Conservation (phyloP, 2,113 vertebrate species). For the Lucifuga dentata region DNA sequence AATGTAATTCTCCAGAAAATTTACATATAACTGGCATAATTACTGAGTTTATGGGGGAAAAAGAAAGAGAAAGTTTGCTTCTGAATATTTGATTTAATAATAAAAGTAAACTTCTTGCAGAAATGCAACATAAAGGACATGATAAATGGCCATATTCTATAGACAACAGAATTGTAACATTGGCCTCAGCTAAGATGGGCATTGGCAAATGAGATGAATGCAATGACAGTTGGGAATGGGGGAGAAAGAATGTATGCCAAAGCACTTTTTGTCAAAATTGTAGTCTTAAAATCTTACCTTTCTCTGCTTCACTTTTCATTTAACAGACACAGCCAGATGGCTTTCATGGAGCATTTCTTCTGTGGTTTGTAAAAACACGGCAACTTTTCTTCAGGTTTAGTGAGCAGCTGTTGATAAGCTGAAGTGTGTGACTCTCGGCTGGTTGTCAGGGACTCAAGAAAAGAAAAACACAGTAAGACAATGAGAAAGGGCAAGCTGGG, state of each 20-base stretch:
- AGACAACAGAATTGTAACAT: conserved; percentile 25
- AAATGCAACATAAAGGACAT: background rate
- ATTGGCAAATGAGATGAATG: conserved; percentile 40
- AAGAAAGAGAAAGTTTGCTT: no score
- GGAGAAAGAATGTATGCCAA: conserved; percentile 11
- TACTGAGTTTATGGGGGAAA: background rate
- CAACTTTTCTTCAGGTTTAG: background rate
- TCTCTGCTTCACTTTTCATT: background rate
- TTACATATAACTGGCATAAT: background rate
- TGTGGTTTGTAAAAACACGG: background rate
- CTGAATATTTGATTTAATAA: no score
- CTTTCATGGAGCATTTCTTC: background rate
- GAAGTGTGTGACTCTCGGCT: conserved; percentile 8
- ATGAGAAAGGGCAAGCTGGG: conserved; percentile 12
- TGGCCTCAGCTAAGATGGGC: conserved; percentile 14
- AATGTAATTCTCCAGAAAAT: background rate
- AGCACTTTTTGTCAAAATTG: background rate
- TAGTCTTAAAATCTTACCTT: conserved; percentile 2
- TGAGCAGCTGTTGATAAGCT: conserved; percentile 1
- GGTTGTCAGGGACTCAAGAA: conserved; percentile 2
- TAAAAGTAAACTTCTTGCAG: no score
- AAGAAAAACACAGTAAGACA: conserved; percentile 18
- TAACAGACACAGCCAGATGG: background rate
- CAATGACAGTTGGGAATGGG: background rate
- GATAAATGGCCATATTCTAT: conserved; percentile 35